Evolutionary conservation across 1,140 invertebrate species (phyloP).

Genomic region (Anthonomus grandis): DNA sequence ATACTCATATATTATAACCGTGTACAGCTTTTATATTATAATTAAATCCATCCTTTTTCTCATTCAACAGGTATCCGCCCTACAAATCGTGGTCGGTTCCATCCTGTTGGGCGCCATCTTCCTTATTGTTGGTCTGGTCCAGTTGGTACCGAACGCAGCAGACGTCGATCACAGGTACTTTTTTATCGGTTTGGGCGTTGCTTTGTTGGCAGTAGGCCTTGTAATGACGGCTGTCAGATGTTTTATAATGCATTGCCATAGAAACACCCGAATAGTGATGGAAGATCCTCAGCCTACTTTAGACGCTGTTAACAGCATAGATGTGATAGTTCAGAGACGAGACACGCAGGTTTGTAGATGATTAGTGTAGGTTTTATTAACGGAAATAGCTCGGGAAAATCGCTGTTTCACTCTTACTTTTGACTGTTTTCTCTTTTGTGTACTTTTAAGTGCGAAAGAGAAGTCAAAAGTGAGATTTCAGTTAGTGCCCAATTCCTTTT

Average conservation of each 20-base stretch:
- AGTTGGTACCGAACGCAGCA: slow-evolving; percentile 75
- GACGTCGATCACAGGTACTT: slow-evolving; percentile 71
- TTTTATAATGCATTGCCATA: slow-evolving; percentile 44
- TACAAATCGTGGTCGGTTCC: slow-evolving; percentile 72
- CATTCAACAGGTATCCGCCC: slow-evolving; percentile 66
- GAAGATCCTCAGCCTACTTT: slow-evolving; percentile 38
- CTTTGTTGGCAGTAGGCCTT: slow-evolving; percentile 57
- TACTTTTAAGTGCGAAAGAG: neutral
- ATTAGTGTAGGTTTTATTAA: slow-evolving; percentile 1
- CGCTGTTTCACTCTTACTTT: neutral
- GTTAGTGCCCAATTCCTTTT: neutral
- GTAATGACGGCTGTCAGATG: slow-evolving; percentile 51
- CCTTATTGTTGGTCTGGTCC: slow-evolving; percentile 75
- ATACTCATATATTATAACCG: too few species aligned
- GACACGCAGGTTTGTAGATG: slow-evolving; percentile 42
- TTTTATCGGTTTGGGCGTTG: slow-evolving; percentile 62
- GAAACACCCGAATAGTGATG: slow-evolving; percentile 36
- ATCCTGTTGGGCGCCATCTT: slow-evolving; percentile 72
- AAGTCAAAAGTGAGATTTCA: neutral
- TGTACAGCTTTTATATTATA: too few species aligned
- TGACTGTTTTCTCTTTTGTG: neutral
- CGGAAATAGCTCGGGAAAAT: neutral
- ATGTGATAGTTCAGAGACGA: slow-evolving; percentile 46
- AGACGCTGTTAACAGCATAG: slow-evolving; percentile 46
- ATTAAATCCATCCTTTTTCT: slow-evolving; percentile 2